Conservation (phyloP, 2,113 vertebrate species). For the Rutilus rutilus region DNA sequence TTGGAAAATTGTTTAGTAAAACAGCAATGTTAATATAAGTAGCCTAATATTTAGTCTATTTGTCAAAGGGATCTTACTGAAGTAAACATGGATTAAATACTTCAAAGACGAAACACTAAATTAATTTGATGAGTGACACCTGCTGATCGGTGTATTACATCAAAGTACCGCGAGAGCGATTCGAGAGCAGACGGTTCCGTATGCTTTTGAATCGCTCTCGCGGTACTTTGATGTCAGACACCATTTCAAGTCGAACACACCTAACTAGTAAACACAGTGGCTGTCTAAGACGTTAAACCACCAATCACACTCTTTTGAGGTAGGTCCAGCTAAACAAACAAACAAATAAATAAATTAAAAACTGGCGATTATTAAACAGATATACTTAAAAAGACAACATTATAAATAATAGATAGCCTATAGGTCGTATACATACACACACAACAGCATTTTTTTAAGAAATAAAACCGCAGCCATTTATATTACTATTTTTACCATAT, state of each 20-base stretch:
- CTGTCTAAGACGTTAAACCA: background rate
- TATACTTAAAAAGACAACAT: too few relatives aligned
- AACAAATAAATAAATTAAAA: background rate
- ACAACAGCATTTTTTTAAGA: too few relatives aligned
- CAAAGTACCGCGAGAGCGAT: too few relatives aligned
- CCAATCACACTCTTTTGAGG: background rate
- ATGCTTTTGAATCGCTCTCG: too few relatives aligned
- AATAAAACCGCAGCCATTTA: too few relatives aligned
- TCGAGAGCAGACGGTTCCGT: too few relatives aligned
- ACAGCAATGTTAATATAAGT: background rate
- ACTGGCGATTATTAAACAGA: background rate
- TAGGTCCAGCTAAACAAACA: background rate
- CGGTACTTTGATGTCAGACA: too few relatives aligned
- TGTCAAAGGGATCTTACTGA: background rate
- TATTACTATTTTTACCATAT: too few relatives aligned
- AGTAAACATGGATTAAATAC: slow-evolving; percentile 16
- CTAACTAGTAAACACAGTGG: background rate
- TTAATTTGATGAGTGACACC: background rate
- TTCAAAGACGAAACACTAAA: background rate
- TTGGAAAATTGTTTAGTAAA: background rate
- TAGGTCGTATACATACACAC: background rate
- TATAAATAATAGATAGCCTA: background rate
- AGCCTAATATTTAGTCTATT: background rate
- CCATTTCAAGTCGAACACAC: too few relatives aligned
- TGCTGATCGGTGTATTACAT: background rate